Evolutionary conservation across 2,888 invertebrate genomes (phyloP), one percentile per base, ranked within the genome.

Genomic region (Trisateles emortualis): DNA sequence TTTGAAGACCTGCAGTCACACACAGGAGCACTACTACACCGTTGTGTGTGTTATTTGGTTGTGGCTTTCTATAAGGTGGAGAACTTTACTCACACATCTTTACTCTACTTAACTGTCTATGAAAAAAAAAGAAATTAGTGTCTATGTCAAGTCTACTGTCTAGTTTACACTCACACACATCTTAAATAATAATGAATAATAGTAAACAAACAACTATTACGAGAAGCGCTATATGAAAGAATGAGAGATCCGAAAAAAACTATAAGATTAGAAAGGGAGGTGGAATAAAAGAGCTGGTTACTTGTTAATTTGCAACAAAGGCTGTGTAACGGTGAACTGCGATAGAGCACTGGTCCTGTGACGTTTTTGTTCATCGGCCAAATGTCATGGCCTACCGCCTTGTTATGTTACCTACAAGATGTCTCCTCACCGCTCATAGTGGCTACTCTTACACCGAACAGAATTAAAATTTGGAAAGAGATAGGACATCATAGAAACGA

Each of bases 321-420:
- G 16, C n/a, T 36, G 13, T 16, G 39, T 61, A 68, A 68, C 64
- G 58, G 72, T 61, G 56, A 49, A 64, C 39, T 56, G 56, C 53
- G 58, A 71, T 71, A 68, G 53, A 64, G 68, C 64, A 68, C 68
- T 55, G 39, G 68, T 36, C 45, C 40, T 24, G 39, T 51, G 55
- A 52, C 56, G 63, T 76, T 71, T 64, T 67, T 68, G 49, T 68
- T 56, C 59, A 54, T 53, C 59, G 58, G 62, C 72, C 78, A 86
- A 87, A 88, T 86, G 88, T 87, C 87, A 87, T 42, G 83, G 84
- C 58, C 74, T 59, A 45, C 63, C 3, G 63, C 68, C 62, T 72
- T 56, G 71, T 73, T 71, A 68, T 71, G 61, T 75, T 62, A 19
- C 19, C 5, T 19, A 19, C 68, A 69, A 73, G 72, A 72, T 68